phyloP scores from a whole-genome alignment of 2,888 invertebrate species.

The Melinaea menophilus region DNA sequence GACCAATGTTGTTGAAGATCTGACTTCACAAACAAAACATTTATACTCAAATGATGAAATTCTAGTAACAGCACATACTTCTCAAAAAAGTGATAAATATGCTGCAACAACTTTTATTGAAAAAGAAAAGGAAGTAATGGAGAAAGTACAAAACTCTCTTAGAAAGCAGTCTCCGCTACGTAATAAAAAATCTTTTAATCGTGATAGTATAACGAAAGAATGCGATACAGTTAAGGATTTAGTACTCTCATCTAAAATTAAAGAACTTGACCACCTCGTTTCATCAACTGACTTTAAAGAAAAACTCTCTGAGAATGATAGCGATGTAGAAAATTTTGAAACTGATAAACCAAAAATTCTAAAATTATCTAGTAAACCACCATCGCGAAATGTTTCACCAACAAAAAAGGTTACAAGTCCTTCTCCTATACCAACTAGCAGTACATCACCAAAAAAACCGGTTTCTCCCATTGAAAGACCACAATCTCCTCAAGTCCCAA shows the following conservation, averaged over 20 bases:
- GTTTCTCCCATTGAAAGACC: slow-evolving; percentile 50
- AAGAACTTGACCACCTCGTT: slow-evolving; percentile 25
- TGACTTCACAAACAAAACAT: no score
- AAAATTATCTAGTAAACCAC: slow-evolving; percentile 46
- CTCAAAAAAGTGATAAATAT: slow-evolving; percentile 13
- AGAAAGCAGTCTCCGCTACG: slow-evolving; percentile 65
- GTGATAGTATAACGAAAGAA: slow-evolving; percentile 52
- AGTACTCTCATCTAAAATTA: slow-evolving; percentile 39
- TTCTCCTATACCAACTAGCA: slow-evolving; percentile 48
- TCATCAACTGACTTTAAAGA: slow-evolving; percentile 27
- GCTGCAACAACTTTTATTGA: slow-evolving; percentile 55
- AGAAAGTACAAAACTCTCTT: slow-evolving; percentile 61
- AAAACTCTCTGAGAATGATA: slow-evolving; percentile 31
- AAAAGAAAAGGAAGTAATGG: slow-evolving; percentile 61
- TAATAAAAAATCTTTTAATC: slow-evolving; percentile 50
- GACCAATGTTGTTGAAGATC: no score
- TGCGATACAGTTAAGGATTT: slow-evolving; percentile 51
- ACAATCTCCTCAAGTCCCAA: slow-evolving; percentile 60
- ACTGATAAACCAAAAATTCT: slow-evolving; percentile 42
- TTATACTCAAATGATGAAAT: no score
- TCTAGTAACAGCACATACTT: slow-evolving; percentile 23
- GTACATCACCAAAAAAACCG: slow-evolving; percentile 63
- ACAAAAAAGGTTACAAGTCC: slow-evolving; percentile 51
- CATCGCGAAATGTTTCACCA: slow-evolving; percentile 58
- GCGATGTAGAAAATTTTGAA: slow-evolving; percentile 33